Evolutionary conservation across 1,140 invertebrate species (phyloP), one percentile per base, ranked within the genome.

Genomic region (Anagrus nilaparvatae): DNA sequence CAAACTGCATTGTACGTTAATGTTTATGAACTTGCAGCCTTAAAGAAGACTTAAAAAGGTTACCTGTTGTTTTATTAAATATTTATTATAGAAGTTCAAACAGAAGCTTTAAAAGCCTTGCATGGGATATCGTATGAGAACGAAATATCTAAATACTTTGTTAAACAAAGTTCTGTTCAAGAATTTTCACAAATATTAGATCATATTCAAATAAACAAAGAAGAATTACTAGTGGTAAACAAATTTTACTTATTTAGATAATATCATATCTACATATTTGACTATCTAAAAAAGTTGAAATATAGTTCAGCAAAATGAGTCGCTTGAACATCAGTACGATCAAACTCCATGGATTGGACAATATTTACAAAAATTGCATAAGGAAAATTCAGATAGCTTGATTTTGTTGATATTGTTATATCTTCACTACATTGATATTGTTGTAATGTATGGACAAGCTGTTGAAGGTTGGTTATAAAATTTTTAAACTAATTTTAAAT

Each of bases 261-360:
- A 60, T 90, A 5, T 68, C 79, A 3, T 90, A 89, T 61, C 60
- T 87, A 39, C 72, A 84, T 4, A 69, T 87, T 51, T 88, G 85
- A 56, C 61, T 91, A 16, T 65, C 69, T 16, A 73, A 70, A n/a
- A n/a, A 55, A 71, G 70, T 56, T 63, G 73, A 5, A 61, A 72
- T 36, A 55, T 72, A 17, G 59, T 67, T 7, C 30, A 60, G 18
- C 58, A 58, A 23, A 55, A 54, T 21, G 64, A 66, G 31, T 53
- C 61, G 10, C 34, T 71, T 3, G 67, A 70, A 38, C 79, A 82
- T 63, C 79, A 79, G 0, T 76, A 72, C 47, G 71, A 76, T 43
- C 60, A 70, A 13, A 77, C 78, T 7, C 79, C 80, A 8, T 45
- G 75, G 12, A 72, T 82, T 34, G 61, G 69, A 2, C 63, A 73